These are phyloP conservation scores for Podarcis raffonei DNA, from an alignment of 2,113 vertebrate species.

Conservation along the genomic window DNA sequence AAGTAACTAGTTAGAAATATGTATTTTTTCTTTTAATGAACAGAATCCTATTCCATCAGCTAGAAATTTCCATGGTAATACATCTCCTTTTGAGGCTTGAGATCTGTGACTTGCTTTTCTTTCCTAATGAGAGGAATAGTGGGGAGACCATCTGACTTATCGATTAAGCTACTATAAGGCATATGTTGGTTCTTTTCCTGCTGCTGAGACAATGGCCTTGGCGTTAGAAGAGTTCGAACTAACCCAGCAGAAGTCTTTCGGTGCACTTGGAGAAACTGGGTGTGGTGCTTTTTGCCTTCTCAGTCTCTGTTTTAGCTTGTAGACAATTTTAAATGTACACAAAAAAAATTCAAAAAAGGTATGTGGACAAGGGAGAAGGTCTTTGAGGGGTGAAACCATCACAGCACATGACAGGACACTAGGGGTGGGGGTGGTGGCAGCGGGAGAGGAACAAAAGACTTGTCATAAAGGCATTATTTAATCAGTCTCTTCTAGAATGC, in stretches of 20 bases:
- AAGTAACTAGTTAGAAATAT: not conserved
- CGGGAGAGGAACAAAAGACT: not conserved
- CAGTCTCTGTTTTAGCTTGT: not conserved
- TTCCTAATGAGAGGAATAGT: not conserved
- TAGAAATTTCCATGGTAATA: too few relatives aligned
- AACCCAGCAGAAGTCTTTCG: not conserved
- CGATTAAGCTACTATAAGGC: not conserved
- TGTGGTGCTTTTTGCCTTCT: not conserved
- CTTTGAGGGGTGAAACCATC: not conserved
- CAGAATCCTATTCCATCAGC: not conserved
- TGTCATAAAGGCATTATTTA: not conserved
- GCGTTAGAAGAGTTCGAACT: not conserved
- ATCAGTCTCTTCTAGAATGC: not conserved
- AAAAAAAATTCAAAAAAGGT: not conserved
- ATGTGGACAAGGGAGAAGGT: not conserved
- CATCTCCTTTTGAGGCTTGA: not conserved
- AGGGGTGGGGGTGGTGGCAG: too few relatives aligned
- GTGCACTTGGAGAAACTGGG: not conserved
- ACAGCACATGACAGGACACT: not conserved
- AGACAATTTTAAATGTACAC: not conserved
- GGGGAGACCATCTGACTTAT: not conserved
- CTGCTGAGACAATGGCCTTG: not conserved
- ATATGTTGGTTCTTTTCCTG: not conserved
- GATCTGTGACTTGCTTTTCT: not conserved
- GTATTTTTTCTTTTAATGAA: not conserved